Evolutionary conservation across 2,113 vertebrate genomes (phyloP).

Genomic region (Pterocles gutturalis): DNA sequence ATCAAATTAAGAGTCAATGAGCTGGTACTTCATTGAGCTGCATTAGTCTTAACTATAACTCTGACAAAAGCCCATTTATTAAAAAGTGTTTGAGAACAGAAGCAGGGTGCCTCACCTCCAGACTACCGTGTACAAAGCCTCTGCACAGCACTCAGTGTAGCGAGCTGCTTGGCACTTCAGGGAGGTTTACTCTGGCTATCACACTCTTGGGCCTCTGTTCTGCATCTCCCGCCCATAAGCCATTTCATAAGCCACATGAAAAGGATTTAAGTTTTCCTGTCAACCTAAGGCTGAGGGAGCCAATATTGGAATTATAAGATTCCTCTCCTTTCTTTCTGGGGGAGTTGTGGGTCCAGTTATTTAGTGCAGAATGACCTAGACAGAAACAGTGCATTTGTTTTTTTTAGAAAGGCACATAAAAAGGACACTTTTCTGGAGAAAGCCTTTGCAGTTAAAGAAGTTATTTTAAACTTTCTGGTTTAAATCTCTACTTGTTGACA

Average conservation of each 20-base stretch:
- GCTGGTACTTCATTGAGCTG: background rate
- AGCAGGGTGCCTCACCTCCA: background rate
- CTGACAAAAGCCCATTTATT: constrained; percentile 20
- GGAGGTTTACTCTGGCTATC: background rate
- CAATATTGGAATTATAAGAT: background rate
- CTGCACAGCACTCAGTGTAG: background rate
- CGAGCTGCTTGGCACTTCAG: background rate
- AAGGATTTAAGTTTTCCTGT: background rate
- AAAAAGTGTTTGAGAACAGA: constrained; percentile 19
- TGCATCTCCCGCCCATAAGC: background rate
- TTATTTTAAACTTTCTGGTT: background rate
- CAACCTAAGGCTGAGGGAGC: background rate
- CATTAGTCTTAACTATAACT: constrained; percentile 22
- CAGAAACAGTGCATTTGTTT: background rate
- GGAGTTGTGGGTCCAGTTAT: background rate
- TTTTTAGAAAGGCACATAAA: background rate
- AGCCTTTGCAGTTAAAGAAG: background rate
- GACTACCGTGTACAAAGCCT: background rate
- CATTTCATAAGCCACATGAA: background rate
- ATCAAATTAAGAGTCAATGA: background rate
- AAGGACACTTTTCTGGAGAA: background rate
- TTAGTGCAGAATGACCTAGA: background rate
- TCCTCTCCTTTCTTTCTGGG: background rate
- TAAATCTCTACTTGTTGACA: background rate
- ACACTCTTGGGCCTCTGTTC: background rate